Percentiles rank a stretch among this genome's conserved stretches.
Evolutionary conservation across 2,797 vertebrate genomes (phyloP).

Genomic region (Periparus ater): DNA sequence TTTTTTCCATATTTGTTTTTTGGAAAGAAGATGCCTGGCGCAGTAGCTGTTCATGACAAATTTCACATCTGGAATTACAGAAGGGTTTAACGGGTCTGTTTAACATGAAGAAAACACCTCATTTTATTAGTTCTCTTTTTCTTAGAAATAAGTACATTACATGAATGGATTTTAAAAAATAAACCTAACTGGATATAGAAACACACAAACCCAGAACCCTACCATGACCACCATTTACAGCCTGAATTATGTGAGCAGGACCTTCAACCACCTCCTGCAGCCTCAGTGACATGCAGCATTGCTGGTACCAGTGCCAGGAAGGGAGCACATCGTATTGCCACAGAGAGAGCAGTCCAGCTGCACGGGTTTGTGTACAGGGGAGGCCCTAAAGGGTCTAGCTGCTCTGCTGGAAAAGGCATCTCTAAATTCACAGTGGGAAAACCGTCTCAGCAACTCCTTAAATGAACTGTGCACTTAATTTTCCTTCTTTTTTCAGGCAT

Average conservation of each 20-base stretch:
- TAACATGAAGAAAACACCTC: background rate
- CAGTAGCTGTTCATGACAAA: background rate
- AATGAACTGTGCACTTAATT: background rate
- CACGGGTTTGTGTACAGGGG: rapidly evolving
- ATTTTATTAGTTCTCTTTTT: background rate
- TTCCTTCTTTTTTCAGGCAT: conserved; percentile 68
- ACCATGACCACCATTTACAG: background rate
- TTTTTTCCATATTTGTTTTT: background rate
- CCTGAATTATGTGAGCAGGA: background rate
- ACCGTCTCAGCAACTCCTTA: background rate
- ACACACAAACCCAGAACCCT: background rate
- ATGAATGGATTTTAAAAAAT: background rate
- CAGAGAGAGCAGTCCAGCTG: rapidly evolving
- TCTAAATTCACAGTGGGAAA: background rate
- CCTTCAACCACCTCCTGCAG: background rate
- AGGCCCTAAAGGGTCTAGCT: background rate
- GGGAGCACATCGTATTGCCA: rapidly evolving
- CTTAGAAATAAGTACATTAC: background rate
- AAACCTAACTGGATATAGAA: background rate
- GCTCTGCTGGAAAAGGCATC: background rate
- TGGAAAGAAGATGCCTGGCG: background rate
- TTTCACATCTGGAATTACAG: background rate
- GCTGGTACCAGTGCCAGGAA: background rate
- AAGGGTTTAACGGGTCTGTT: background rate
- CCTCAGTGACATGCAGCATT: background rate